Evolutionary conservation across 2,888 invertebrate species (phyloP).

Genomic region (Petrolisthes cinctipes): DNA sequence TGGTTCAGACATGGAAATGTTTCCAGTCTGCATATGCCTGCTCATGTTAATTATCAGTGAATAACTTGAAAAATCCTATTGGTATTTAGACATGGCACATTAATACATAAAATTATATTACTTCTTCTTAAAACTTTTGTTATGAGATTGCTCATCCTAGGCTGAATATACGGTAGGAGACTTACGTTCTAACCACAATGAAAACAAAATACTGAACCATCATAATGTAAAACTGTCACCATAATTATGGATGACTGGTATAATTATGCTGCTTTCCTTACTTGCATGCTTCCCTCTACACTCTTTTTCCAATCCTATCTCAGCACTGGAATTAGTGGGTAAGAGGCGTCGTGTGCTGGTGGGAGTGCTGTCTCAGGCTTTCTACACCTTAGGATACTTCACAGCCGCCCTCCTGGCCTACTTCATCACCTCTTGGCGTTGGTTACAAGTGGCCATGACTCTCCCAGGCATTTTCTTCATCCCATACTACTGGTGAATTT

Average conservation of each 20-base stretch:
- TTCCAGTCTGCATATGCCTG: no score
- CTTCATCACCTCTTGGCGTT: constrained; percentile 78
- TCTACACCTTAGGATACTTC: constrained; percentile 81
- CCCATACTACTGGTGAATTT: constrained; percentile 75
- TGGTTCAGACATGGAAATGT: no score
- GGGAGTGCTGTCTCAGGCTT: constrained; percentile 81
- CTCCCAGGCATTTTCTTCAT: constrained; percentile 79
- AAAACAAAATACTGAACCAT: not conserved
- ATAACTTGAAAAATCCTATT: no score
- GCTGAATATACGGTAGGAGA: no score
- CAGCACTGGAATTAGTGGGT: constrained; percentile 74
- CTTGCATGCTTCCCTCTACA: not conserved
- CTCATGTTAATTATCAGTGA: no score
- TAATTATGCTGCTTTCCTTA: not conserved
- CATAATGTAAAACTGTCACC: not conserved
- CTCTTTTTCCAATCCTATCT: not conserved
- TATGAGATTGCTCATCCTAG: no score
- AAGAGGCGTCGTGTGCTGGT: constrained; percentile 78
- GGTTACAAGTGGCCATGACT: constrained; percentile 79
- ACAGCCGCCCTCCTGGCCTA: constrained; percentile 79
- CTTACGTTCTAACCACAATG: not conserved
- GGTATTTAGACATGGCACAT: no score
- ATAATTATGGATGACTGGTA: not conserved
- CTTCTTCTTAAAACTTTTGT: no score
- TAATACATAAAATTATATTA: no score